Evolutionary conservation across 2,888 invertebrate genomes (phyloP).

Genomic region (Drosophila ezoana): DNA sequence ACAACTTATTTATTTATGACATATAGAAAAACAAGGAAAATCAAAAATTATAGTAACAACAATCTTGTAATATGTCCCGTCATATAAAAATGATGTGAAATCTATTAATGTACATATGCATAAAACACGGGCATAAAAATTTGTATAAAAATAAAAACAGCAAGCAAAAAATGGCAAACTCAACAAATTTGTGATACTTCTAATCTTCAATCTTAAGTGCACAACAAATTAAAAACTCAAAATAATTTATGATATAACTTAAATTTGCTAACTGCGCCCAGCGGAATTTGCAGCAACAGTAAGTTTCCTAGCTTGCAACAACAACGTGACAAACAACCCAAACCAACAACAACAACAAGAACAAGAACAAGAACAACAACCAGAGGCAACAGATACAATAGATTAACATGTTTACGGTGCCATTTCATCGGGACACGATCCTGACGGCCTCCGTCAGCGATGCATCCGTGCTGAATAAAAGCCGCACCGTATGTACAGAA

Average conservation of each 20-base stretch:
- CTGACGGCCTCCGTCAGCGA: slow-evolving; percentile 88
- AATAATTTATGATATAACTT: slow-evolving; percentile 31
- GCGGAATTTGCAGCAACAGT: slow-evolving; percentile 46
- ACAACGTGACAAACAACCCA: slow-evolving; percentile 7
- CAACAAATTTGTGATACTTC: slow-evolving; percentile 25
- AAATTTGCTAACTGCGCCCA: slow-evolving; percentile 11
- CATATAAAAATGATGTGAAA: too few relatives aligned
- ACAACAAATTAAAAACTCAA: slow-evolving; percentile 8
- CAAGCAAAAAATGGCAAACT: slow-evolving; percentile 22
- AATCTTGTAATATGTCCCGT: too few relatives aligned
- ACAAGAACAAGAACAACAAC: slow-evolving; percentile 5
- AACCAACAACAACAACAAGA: slow-evolving; percentile 10
- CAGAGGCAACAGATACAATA: background rate
- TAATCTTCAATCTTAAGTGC: slow-evolving; percentile 4
- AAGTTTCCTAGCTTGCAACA: slow-evolving; percentile 44
- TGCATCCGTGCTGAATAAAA: slow-evolving; percentile 87
- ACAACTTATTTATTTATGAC: too few relatives aligned
- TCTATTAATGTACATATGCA: too few relatives aligned
- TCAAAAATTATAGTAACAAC: too few relatives aligned
- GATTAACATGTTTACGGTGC: slow-evolving; percentile 84
- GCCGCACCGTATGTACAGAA: slow-evolving; percentile 86
- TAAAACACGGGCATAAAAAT: background rate
- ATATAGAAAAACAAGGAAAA: too few relatives aligned
- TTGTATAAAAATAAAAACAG: background rate
- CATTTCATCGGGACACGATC: slow-evolving; percentile 85